Base-by-base conservation (phyloP, 2,113 vertebrate genomes). In the Bubo scandiacus region DNA sequence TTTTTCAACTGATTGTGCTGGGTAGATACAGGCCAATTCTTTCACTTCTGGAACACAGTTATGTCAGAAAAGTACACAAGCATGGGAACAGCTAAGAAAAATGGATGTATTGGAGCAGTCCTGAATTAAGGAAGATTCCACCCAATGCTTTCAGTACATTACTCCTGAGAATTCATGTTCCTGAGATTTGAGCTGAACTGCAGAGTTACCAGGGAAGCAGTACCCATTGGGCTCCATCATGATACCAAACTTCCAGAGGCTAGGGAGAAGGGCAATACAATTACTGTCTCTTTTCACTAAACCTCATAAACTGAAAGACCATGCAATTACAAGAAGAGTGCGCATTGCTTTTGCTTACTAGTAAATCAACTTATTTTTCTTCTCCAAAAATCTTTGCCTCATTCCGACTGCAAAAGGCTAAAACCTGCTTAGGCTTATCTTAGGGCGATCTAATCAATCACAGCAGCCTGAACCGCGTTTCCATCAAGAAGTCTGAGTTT, bases 51-150 rank as follows among this genome's bases (percentile, higher is more conserved):
- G 91, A 87, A 91, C 84, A 74, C 8, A 59, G 40, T 34, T 52
- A 75, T 82, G 61, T 70, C 86, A 94, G 84, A 62, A 81, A 93
- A 79, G 86, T 34, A 92, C 49, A 34, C 21, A 49, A 38, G 70
- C 84, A 85, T 95, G 89, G 91, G 84, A 96, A 96, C 49, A 51
- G 66, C 45, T 34, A 36, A 29, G 73, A 54, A 49, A 94, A 95
- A 94, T 45, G 30, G 40, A 10, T 71, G 38, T 49, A 23, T 1
- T 42, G 43, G 34, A 77, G 47, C 15, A 55, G 19, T 49, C 62
- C 34, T 61, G 72, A 62, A 21, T 38, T 12, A 75, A 59, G 71
- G 57, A 61, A 55, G 22, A 84, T 86, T 42, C 63, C 34, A 20
- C 80, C 59, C 65, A 72, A 1, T 32, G 51, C n/a, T 83, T 73